Base-by-base conservation (phyloP, 2,113 vertebrate genomes). In the Drymodes brunneopygia region DNA sequence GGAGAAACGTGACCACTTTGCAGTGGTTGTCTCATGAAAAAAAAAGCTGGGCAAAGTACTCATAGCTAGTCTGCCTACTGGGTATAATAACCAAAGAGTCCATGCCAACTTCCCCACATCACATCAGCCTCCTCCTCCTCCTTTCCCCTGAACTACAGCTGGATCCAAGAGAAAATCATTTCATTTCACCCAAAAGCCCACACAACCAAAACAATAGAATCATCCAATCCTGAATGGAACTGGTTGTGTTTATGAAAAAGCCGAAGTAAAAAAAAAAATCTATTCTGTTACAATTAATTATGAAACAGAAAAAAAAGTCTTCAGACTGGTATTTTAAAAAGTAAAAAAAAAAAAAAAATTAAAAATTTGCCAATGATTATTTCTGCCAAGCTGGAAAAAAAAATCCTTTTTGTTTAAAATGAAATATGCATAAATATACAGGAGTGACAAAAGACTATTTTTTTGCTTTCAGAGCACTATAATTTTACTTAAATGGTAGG, bases 401-500 rank as follows among this genome's bases (percentile, higher is more conserved):
- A 90, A 75, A 70, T 93, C 75, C 25, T 94, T 91, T 36, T 92
- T 58, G 71, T 94, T 98, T 97, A 97, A 97, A 96, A 95, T 93
- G 84, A 98, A 98, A 95, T 96, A 97, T 92, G 95, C 95, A 97
- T 95, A 98, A 97, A 97, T 95, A 97, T 48, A 95, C 89, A 86
- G 89, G 45, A 84, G 67, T 96, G 97, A 97, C 96, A 98, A 98
- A 98, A 97, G 96, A 92, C 72, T 95, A 45, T 83, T 97, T 97
- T 97, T 97, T 95, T 77, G 66, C 96, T 94, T 81, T 86, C 84
- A 82, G 70, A 97, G 81, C 91, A 97, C 96, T 98, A 36, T 97
- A 98, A 98, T 98, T 98, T 98, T 94, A 97, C 86, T 97, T 97
- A 98, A 98, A 97, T 97, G 86, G 94, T 98, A 98, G 96, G 96